Conservation (phyloP, 92 coral and sea anemone species). For the Nematostella vectensis region DNA sequence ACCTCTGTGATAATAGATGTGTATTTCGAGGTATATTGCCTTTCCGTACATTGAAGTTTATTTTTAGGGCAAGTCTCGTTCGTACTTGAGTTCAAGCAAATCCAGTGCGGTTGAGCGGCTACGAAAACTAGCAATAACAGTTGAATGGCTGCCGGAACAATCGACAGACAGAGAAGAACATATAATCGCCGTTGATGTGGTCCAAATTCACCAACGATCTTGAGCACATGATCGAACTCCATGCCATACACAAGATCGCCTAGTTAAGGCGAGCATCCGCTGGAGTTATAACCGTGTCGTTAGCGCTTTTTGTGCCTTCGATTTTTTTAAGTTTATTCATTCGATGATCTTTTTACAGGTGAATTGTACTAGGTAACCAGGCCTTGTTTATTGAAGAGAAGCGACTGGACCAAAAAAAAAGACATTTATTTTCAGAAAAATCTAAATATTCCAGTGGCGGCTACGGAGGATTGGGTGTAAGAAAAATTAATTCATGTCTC, state of each 20-base stretch:
- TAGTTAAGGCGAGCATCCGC: too few species aligned
- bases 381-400: too few species aligned
- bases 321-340: conserved; percentile 2
- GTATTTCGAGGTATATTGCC: conserved; percentile 60
- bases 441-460: too few species aligned
- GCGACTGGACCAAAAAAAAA: too few species aligned
- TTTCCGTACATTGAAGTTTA: conserved; percentile 48
- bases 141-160: conserved; percentile 93
- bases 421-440: too few species aligned
- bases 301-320: conserved; percentile 3
- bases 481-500: too few species aligned
- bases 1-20: conserved; percentile 91
- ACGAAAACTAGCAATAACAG: conserved; percentile 80
- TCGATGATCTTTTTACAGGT: conserved; percentile 20
- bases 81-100: conserved; percentile 51
- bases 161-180: conserved; percentile 64
- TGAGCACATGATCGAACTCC: conserved; percentile 96
- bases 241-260: conserved; percentile 28
- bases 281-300: background rate
- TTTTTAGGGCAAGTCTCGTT: conserved; percentile 68
- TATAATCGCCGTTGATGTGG: conserved; percentile 83
- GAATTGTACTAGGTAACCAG: too few species aligned
- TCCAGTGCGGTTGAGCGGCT: conserved; percentile 84
- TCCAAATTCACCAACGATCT: conserved; percentile 95
- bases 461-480: too few species aligned